A percentile compares a stretch with the other conserved stretches of the same genome.
Conservation (phyloP, 2,888 invertebrate species). For the Nephrotoma guestfalica region DNA sequence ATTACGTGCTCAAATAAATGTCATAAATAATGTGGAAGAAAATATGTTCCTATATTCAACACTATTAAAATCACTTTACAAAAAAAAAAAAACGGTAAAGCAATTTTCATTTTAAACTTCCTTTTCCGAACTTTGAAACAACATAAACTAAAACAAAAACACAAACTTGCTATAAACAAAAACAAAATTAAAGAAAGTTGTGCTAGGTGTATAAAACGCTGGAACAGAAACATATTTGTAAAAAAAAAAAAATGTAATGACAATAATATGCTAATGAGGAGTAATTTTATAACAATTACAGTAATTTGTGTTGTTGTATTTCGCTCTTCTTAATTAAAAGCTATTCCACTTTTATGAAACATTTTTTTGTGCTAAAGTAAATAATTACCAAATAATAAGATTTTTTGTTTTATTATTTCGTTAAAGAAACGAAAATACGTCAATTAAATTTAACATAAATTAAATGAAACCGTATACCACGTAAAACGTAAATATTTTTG, state of each 20-base stretch:
- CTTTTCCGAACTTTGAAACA: not conserved
- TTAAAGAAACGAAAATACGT: not conserved
- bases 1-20: not conserved
- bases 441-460: not conserved
- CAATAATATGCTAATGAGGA: not conserved
- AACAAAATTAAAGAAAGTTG: not conserved
- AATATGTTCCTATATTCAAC: not conserved
- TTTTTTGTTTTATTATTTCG: not conserved
- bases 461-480: not conserved
- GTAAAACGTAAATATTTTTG: not conserved
- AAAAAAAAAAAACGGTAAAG: not conserved
- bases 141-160: not conserved
- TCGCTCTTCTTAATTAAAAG: not conserved
- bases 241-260: not conserved
- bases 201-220: not conserved
- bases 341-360: not conserved
- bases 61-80: not conserved
- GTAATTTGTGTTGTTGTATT: not conserved
- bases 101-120: not conserved
- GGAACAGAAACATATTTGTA: not conserved
- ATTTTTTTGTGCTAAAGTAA: not conserved
- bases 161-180: not conserved
- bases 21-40: not conserved
- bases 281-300: not conserved
- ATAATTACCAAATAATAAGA: not conserved